Base-by-base conservation (phyloP, 1,140 invertebrate species). In the Latrodectus geometricus region DNA sequence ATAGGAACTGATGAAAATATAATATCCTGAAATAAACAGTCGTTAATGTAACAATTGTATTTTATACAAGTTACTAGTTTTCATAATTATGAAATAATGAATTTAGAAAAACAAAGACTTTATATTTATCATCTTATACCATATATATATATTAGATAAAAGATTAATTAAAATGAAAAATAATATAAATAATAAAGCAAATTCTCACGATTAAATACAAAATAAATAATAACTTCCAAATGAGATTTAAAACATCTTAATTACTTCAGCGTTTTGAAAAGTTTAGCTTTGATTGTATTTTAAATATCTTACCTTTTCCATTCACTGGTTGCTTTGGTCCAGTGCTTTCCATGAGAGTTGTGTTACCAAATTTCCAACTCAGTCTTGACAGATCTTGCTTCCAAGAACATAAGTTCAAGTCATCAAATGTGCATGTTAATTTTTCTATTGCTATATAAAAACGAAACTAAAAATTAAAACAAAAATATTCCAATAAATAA, bases 401-500 rank as follows among this genome's bases (percentile, higher is more conserved):
- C 88, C 88, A 88, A 17, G 21, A 61, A 50, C 88, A 88, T 8
- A 86, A 48, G 20, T 66, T 80, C 12, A 52, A 8, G 12, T 78
- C 70, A 70, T 88, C 86, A 82, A 88, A 88, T 15, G 75, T 77
- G 23, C 88, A 88, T 77, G 69, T 68, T n/a, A 84, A 35, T 7
- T 23, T 65, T 9, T 21, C 12, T 12, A 74, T 49, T 48, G 78
- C 87, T 88, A 21, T 35, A 35, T 21, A 84, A 48, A 14, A 14
- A 8, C 11, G 8, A 61, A 17, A 61, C 14, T 61, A 11, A 61
- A 61, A 14, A 61, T 61, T 61, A 56, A 48, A 78, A 78, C 9
- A 61, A 78, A n/a, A 56, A 8, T 9, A 5, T 48, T 61, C 35
- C 35, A 35, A 35, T 35, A 35, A 35, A 35, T 3, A 35, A 35